These are phyloP conservation scores for Scrobipalpa costella DNA, from an alignment of 2,888 invertebrate genomes.

Conservation along the genomic window DNA sequence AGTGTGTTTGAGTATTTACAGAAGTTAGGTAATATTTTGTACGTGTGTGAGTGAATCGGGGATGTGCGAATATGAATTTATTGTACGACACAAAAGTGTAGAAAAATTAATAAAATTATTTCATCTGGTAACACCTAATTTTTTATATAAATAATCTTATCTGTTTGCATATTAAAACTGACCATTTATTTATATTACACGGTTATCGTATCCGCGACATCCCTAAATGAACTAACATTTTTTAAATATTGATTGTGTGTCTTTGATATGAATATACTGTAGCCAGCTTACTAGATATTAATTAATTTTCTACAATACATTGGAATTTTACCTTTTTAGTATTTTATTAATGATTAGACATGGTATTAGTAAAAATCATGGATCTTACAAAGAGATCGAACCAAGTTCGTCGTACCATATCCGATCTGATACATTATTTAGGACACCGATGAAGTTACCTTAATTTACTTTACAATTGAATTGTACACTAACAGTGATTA, in stretches of 20 bases:
- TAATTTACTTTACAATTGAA: conserved; percentile 24
- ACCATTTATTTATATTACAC: too few species aligned
- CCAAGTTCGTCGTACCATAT: not conserved
- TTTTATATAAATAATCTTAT: too few species aligned
- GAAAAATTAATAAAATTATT: too few species aligned
- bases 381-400: not conserved
- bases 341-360: too few species aligned
- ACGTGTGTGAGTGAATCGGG: not conserved
- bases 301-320: not conserved
- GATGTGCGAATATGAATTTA: not conserved
- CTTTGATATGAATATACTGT: conserved; percentile 4
- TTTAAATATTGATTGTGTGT: not conserved
- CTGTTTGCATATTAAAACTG: too few species aligned
- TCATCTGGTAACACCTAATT: too few species aligned
- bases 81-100: too few species aligned
- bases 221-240: not conserved
- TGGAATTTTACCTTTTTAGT: too few species aligned
- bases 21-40: not conserved
- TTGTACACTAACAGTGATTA: conserved; percentile 28
- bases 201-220: not conserved
- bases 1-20: not conserved
- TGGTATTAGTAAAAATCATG: too few species aligned
- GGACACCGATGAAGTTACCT: conserved; percentile 24
- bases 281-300: not conserved
- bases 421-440: not conserved